Evolutionary conservation across 2,113 vertebrate species (phyloP).

Genomic region (Sebastes schlegelii): DNA sequence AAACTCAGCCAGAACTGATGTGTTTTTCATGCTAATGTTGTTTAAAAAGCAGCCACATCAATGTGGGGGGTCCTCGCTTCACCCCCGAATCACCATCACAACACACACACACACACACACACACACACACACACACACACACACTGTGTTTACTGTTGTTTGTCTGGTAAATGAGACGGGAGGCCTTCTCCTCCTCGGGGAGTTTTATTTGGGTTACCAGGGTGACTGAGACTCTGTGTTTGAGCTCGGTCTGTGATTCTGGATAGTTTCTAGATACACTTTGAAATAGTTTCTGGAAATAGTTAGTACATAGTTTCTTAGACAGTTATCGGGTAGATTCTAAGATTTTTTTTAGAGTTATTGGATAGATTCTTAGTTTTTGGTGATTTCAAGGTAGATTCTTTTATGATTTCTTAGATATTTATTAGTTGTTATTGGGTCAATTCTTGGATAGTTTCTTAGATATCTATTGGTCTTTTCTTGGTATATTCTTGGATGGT

Average conservation of each 20-base stretch:
- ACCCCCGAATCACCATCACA: constrained; percentile 1
- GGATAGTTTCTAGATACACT: neutral
- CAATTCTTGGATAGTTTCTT: neutral
- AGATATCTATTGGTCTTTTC: neutral
- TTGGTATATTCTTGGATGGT: neutral
- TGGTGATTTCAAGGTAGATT: too few species aligned
- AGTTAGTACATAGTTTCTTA: neutral
- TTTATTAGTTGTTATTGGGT: neutral
- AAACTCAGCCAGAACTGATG: neutral
- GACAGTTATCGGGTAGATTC: neutral
- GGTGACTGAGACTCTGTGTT: constrained; percentile 16
- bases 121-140: neutral
- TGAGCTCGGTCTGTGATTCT: neutral
- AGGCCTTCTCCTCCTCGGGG: constrained; percentile 23
- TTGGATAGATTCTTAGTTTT: too few species aligned
- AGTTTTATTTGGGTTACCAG: constrained; percentile 48
- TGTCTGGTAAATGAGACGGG: constrained; percentile 15
- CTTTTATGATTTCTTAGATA: neutral
- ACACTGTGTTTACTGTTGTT: constrained; percentile 55
- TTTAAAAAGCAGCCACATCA: constrained; percentile 13
- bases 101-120: neutral
- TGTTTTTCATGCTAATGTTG: constrained; percentile 29
- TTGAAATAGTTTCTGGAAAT: neutral
- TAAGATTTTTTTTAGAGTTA: neutral
- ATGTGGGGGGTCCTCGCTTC: constrained; percentile 47